Conservation (phyloP, 2,888 invertebrate genomes). For the Tetragnatha montana region DNA sequence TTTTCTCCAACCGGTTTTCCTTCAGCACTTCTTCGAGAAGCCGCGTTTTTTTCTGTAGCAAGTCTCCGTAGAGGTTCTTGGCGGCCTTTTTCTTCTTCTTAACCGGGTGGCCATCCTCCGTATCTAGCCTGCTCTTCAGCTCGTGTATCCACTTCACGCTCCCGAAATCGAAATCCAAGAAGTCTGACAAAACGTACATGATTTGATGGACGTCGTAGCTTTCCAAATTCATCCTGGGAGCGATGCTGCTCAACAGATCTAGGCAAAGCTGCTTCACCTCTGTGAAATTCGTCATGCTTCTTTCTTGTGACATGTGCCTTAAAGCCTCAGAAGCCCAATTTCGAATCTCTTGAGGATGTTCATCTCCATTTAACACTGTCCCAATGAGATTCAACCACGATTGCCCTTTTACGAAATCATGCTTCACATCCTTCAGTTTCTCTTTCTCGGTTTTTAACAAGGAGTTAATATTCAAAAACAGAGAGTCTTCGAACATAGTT, state of each 20-base stretch:
- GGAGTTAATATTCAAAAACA: too few species aligned
- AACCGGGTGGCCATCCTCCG: not conserved
- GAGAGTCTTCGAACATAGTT: not conserved
- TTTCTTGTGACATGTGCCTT: too few species aligned
- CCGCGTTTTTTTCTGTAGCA: not conserved
- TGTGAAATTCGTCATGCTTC: not conserved
- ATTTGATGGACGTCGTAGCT: not conserved
- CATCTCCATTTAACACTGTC: too few species aligned
- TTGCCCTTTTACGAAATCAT: too few species aligned
- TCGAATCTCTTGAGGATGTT: too few species aligned
- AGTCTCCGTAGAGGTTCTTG: not conserved
- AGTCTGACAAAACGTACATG: not conserved
- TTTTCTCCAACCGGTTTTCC: constrained; percentile 2
- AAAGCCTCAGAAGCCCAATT: too few species aligned
- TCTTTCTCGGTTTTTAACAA: too few species aligned
- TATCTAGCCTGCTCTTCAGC: not conserved
- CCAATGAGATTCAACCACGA: too few species aligned
- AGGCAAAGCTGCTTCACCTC: not conserved
- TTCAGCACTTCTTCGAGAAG: constrained; percentile 14
- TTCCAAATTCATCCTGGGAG: not conserved
- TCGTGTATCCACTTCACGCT: constrained; percentile 28
- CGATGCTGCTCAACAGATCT: not conserved
- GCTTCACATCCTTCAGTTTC: too few species aligned
- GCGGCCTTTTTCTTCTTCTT: not conserved
- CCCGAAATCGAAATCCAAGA: not conserved